Evolutionary conservation across 2,888 invertebrate genomes (phyloP).

Genomic region (Drosophila engyochracea): DNA sequence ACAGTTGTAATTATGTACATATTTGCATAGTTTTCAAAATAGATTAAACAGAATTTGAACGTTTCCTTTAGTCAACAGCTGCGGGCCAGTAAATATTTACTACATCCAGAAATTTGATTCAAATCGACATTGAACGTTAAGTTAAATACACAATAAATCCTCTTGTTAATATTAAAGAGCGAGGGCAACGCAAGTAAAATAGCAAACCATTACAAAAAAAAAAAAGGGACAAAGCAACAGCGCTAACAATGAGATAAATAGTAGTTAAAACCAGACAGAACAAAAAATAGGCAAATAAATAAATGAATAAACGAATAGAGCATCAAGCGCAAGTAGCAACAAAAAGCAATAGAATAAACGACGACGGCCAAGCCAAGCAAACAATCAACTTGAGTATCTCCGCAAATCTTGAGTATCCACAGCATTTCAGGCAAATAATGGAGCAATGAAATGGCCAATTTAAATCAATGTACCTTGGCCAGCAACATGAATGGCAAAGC

Average conservation of each 20-base stretch:
- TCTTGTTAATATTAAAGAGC: constrained; percentile 19
- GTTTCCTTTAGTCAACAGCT: not conserved
- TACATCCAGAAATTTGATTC: not conserved
- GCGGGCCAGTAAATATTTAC: not conserved
- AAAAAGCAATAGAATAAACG: constrained; percentile 15
- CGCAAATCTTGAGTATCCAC: constrained; percentile 14
- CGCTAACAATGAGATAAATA: constrained; percentile 33
- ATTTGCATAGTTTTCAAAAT: constrained; percentile 57
- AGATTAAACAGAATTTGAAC: constrained; percentile 38
- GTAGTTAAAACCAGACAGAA: constrained; percentile 40
- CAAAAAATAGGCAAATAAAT: constrained; percentile 30
- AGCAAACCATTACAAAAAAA: constrained; percentile 2
- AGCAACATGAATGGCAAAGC: constrained; percentile 40
- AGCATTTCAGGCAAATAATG: constrained; percentile 50
- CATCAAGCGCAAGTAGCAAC: not conserved
- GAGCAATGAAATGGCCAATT: constrained; percentile 72
- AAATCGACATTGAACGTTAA: not conserved
- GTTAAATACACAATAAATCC: not conserved
- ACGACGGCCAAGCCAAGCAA: constrained; percentile 42
- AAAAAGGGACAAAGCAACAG: constrained; percentile 10
- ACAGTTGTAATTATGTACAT: constrained; percentile 16
- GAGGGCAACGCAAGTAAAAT: not conserved
- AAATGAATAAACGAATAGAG: constrained; percentile 20
- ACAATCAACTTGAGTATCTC: constrained; percentile 63
- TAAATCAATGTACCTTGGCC: constrained; percentile 59